These are phyloP conservation scores for Lucifuga dentata DNA, from an alignment of 2,113 vertebrate species.

Conservation along the genomic window DNA sequence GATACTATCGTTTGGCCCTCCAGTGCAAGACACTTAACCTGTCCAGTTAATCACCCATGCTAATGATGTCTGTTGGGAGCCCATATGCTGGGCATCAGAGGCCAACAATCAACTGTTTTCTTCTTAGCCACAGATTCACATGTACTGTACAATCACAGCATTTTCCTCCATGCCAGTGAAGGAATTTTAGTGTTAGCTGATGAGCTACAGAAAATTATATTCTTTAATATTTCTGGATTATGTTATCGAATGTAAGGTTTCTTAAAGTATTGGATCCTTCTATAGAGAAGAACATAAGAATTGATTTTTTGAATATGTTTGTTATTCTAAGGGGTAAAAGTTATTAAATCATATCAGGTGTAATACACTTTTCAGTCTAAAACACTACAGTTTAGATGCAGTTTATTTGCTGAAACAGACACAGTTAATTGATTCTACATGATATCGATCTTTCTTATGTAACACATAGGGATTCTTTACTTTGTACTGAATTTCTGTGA, in stretches of 20 bases:
- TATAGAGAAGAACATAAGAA: neutral
- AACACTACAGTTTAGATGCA: neutral
- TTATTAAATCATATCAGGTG: neutral
- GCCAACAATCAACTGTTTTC: conserved; percentile 59
- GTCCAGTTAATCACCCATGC: conserved; percentile 74
- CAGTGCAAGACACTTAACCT: conserved; percentile 75
- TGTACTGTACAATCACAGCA: conserved; percentile 16
- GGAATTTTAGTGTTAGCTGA: conserved; percentile 12
- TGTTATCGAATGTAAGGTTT: conserved; percentile 1
- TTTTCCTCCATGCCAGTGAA: conserved; percentile 22
- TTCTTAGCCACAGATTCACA: conserved; percentile 32
- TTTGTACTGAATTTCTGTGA: conserved; percentile 27
- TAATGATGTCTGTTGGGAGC: conserved; percentile 73
- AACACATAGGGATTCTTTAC: conserved; percentile 12
- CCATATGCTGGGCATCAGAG: conserved; percentile 67
- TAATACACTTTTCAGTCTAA: neutral
- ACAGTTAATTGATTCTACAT: conserved; percentile 25
- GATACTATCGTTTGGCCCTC: conserved; percentile 43
- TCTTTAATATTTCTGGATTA: neutral
- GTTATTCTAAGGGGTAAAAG: neutral
- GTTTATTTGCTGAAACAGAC: neutral
- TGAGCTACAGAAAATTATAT: neutral
- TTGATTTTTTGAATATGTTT: neutral
- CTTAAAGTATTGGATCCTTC: neutral
- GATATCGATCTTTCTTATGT: conserved; percentile 20